Conservation (phyloP, 2,797 vertebrate species). For the Aselliscus stoliczkanus region DNA sequence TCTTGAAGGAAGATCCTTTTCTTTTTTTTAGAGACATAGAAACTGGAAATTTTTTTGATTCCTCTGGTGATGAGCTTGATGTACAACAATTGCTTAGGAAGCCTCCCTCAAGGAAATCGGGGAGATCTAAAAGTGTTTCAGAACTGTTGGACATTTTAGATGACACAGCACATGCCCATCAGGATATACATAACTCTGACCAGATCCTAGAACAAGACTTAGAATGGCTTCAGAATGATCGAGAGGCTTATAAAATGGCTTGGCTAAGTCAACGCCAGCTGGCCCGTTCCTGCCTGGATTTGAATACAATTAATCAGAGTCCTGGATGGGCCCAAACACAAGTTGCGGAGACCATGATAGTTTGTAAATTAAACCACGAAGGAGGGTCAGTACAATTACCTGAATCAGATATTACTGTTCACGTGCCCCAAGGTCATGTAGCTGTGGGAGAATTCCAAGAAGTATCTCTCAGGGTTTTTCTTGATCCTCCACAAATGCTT, state of each 20-base stretch:
- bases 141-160: slow-evolving; percentile 90
- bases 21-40: slow-evolving; percentile 79
- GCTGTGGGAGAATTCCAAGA: slow-evolving; percentile 91
- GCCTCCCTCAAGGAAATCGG: slow-evolving; percentile 82
- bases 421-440: slow-evolving; percentile 91
- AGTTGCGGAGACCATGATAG: slow-evolving; percentile 86
- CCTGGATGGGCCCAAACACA: slow-evolving; percentile 98
- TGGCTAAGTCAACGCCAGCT: slow-evolving; percentile 97
- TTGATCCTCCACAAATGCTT: slow-evolving; percentile 90
- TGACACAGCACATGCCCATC: slow-evolving; percentile 74
- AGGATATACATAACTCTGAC: slow-evolving; percentile 67
- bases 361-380: slow-evolving; percentile 88
- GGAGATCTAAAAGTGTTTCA: slow-evolving; percentile 91
- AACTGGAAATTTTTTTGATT: slow-evolving; percentile 85
- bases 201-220: slow-evolving; percentile 85
- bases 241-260: slow-evolving; percentile 96
- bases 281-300: slow-evolving; percentile 93
- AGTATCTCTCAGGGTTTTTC: slow-evolving; percentile 89
- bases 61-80: slow-evolving; percentile 91
- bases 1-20: slow-evolving; percentile 82
- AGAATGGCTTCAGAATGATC: slow-evolving; percentile 91
- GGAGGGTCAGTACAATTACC: slow-evolving; percentile 92
- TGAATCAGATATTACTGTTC: slow-evolving; percentile 88
- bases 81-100: slow-evolving; percentile 82
- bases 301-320: slow-evolving; percentile 91